These are phyloP conservation scores for Megalops atlanticus DNA, from an alignment of 2,113 vertebrate genomes.

Conservation along the genomic window DNA sequence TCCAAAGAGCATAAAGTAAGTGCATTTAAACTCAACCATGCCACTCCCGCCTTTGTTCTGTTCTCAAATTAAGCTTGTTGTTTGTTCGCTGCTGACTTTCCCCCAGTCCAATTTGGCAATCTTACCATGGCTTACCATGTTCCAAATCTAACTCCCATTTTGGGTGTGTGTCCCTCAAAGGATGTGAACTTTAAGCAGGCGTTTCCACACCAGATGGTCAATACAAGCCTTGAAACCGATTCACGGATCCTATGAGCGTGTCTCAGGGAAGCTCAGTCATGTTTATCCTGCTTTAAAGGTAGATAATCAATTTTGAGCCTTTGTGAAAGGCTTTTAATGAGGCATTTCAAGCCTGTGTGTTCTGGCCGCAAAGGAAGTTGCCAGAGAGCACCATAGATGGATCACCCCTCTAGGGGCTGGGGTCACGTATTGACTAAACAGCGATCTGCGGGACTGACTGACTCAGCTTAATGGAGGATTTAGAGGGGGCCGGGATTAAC, in stretches of 20 bases:
- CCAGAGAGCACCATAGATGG: not conserved
- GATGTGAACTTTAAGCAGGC: not conserved
- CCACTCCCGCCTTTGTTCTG: too few species aligned
- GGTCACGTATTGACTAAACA: not conserved
- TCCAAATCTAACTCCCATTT: too few species aligned
- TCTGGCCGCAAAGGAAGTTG: not conserved
- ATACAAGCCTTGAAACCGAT: not conserved
- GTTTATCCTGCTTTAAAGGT: not conserved
- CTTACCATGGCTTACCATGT: too few species aligned
- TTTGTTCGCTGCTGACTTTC: too few species aligned
- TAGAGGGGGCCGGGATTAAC: not conserved
- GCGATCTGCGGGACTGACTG: not conserved
- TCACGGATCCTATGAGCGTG: not conserved
- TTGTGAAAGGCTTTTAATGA: not conserved
- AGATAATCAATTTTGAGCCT: not conserved
- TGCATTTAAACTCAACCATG: too few species aligned
- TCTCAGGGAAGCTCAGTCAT: not conserved
- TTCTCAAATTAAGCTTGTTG: too few species aligned
- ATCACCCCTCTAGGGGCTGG: not conserved
- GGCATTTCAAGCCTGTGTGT: not conserved
- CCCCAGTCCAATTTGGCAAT: too few species aligned
- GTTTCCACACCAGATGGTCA: not conserved
- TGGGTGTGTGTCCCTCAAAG: not conserved
- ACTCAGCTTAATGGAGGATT: constrained; percentile 2
- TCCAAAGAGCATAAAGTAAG: too few species aligned